Conservation (phyloP, 1,140 invertebrate species). For the Rhopalosiphum padi region DNA sequence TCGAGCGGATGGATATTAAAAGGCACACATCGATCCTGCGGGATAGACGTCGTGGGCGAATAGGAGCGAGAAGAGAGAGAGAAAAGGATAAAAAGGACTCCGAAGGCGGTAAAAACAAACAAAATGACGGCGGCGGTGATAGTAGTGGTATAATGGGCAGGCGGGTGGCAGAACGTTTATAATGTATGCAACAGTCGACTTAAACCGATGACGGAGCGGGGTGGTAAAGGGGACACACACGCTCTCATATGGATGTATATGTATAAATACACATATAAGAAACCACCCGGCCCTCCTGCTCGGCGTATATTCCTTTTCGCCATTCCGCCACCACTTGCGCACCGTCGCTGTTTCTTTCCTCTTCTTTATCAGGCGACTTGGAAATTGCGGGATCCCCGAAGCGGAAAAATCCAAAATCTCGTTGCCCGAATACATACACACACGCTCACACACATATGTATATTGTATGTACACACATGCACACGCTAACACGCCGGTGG, state of each 20-base stretch:
- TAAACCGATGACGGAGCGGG: conserved; percentile 24
- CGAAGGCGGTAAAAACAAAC: conserved; percentile 54
- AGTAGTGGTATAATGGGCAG: background rate
- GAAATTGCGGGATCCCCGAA: conserved; percentile 54
- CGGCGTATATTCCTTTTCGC: conserved; percentile 41
- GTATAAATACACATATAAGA: background rate
- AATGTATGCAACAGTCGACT: conserved; percentile 58
- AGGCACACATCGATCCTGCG: conserved; percentile 53
- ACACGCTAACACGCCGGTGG: background rate
- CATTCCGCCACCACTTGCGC: background rate
- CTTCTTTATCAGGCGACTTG: background rate
- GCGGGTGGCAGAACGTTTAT: conserved; percentile 26
- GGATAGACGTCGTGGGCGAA: conserved; percentile 22
- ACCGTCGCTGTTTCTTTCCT: background rate
- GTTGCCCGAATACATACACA: conserved; percentile 39
- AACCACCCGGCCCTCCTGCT: background rate
- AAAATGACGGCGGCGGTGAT: conserved; percentile 48
- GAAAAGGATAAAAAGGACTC: conserved; percentile 49
- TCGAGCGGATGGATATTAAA: conserved; percentile 53
- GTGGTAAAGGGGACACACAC: conserved; percentile 3
- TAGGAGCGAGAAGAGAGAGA: conserved; percentile 12
- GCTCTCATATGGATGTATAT: background rate
- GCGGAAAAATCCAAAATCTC: conserved; percentile 57
- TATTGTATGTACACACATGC: background rate
- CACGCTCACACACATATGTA: background rate